Base-by-base conservation (phyloP, 1,140 invertebrate genomes). In the Octopus sinensis region DNA sequence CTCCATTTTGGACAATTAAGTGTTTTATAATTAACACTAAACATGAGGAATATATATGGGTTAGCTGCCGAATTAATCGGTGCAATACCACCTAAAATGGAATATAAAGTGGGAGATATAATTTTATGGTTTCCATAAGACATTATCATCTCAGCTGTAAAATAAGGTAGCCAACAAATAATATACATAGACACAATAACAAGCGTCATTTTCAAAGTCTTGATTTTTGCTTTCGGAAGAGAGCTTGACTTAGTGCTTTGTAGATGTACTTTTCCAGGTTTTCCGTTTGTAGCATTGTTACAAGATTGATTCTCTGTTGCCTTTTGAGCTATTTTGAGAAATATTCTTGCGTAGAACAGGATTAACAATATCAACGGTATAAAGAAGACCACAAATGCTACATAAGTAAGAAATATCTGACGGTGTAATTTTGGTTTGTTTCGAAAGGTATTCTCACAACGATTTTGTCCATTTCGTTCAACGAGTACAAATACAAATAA, bases 131-230 rank as follows among this genome's bases (percentile, higher is more conserved):
- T 84, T 4, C 88, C 87, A 83, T 88, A 91, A 5, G 87, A 87
- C 86, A 89, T 87, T 9, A 88, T 86, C 88, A 90, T 88, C 80
- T 91, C 91, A 13, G 87, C 87, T 53, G 90, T 83, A 83, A 91
- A 88, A 78, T 91, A 91, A 4, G 91, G 91, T 77, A 88, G 43
- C 4, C 86, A 86, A 81, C 89, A 90, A 0, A 90, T 73, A 43
- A 91, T 85, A 84, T 89, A 91, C 17, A 85, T 84, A 3, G 81
- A 52, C 1, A 90, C 88, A n/a, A 91, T 91, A 7, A 90, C 90
- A n/a, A 89, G 83, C 0, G 90, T 90, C 89, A 91, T 90, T 80
- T 89, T 90, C 51, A 91, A 81, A 0, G 91, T 91, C 83, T 91
- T 91, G 4, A 89, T 86, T 83, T 91, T 91, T 1, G 91, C 91